These are phyloP conservation scores for Ischnus inquisitorius DNA, from an alignment of 2,888 invertebrate genomes.

Conservation along the genomic window DNA sequence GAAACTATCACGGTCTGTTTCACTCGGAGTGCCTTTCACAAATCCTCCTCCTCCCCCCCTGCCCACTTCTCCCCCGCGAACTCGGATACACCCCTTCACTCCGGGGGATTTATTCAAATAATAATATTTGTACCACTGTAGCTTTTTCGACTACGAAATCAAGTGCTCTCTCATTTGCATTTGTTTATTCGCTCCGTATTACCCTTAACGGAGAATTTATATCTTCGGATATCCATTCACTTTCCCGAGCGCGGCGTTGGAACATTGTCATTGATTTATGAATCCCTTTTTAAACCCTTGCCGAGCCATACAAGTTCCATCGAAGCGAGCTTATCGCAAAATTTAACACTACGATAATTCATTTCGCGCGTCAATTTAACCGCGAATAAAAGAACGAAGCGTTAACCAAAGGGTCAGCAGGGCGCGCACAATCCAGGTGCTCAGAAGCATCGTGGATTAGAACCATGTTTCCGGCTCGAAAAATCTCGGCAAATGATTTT, in stretches of 20 bases:
- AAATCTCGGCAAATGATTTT: neutral
- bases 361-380: neutral
- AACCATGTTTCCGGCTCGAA: neutral
- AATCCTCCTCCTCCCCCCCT: constrained; percentile 38
- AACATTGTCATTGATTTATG: neutral
- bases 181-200: constrained; percentile 43
- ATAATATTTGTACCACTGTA: constrained; percentile 32
- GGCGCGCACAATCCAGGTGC: neutral
- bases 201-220: neutral
- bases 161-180: constrained; percentile 52
- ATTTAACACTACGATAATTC: neutral
- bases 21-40: constrained; percentile 70
- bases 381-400: neutral
- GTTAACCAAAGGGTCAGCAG: neutral
- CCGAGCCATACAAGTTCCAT: neutral
- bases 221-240: neutral
- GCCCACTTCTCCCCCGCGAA: neutral
- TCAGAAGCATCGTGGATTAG: neutral
- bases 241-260: neutral
- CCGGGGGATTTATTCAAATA: constrained; percentile 1
- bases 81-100: neutral
- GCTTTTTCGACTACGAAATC: constrained; percentile 45
- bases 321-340: neutral
- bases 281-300: neutral
- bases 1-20: constrained; percentile 74